These are phyloP conservation scores for Tethya wilhelma DNA, from an alignment of 37 sponge, comb jelly and placozoan genomes.

Conservation along the genomic window DNA sequence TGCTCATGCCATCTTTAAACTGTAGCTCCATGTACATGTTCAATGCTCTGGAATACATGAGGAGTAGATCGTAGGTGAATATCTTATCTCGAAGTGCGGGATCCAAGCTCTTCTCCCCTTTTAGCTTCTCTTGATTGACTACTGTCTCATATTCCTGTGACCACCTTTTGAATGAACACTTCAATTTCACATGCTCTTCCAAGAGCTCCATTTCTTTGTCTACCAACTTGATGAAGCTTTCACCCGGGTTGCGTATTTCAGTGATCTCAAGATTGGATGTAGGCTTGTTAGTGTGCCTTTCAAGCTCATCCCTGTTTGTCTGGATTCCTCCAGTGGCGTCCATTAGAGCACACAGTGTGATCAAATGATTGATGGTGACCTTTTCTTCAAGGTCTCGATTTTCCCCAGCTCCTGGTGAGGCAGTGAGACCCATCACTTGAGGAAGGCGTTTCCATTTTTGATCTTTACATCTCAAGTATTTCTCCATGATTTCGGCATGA, in stretches of 20 bases:
- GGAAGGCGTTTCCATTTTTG: constrained; percentile 16
- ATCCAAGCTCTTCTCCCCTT: neutral
- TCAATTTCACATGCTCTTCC: neutral
- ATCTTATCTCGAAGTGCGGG: constrained; percentile 31
- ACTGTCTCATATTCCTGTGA: constrained; percentile 13
- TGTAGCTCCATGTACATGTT: constrained; percentile 62
- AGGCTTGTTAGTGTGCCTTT: constrained; percentile 6
- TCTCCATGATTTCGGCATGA: constrained; percentile 46
- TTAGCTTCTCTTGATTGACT: constrained; percentile 3
- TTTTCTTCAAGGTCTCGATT: constrained; percentile 2
- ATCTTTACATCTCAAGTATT: constrained; percentile 31
- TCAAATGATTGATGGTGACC: constrained; percentile 44
- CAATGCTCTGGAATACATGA: constrained; percentile 29
- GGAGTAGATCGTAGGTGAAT: constrained; percentile 22
- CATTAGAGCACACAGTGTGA: constrained; percentile 64
- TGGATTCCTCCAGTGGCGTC: constrained; percentile 71
- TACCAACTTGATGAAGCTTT: neutral
- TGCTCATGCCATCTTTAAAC: constrained; percentile 42
- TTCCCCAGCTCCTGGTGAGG: constrained; percentile 73
- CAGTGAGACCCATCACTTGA: constrained; percentile 69
- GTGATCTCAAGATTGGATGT: neutral
- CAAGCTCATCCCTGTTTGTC: constrained; percentile 36
- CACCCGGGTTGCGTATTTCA: constrained; percentile 22
- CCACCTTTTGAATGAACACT: neutral
- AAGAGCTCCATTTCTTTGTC: constrained; percentile 26